Evolutionary conservation across 2,888 invertebrate species (phyloP), one percentile per base, ranked within the genome.

Genomic region (Epicampocera succincta): DNA sequence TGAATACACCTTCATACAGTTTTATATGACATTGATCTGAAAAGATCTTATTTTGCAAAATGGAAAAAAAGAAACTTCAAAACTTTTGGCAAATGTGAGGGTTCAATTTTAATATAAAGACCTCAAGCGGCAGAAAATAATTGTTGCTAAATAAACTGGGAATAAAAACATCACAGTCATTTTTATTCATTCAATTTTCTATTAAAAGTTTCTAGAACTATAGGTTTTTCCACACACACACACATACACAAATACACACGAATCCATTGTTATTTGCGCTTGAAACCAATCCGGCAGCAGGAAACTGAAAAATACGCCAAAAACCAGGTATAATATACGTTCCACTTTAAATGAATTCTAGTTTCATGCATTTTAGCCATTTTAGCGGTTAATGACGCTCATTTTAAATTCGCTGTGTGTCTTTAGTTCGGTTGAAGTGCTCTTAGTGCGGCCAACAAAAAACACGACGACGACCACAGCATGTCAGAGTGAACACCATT

Each of bases 371-470:
- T 77, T 77, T 71, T 42, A 25, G 48, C 46, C 54, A 71, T 77
- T 77, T 71, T 42, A 25, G 48, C 46, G 69, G 69, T 54, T 77
- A 63, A 48, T 48, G 56, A 66, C 66, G 71, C 56, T 71, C 63
- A 71, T 77, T 77, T 77, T 29, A 56, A 42, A 71, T 77, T 19
- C 56, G 19, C 46, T 74, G 54, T 25, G 60, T 69, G 19, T 63
- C 56, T 56, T 15, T 6, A 63, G 29, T 42, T 29, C 40, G 56
- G 56, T 44, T 74, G 15, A 72, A 72, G 60, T 21, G 52, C 52
- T 54, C 52, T 61, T 54, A n/a, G n/a, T 38, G 13, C 61, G 21
- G 40, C 29, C 66, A 75, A 6, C 19, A 50, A 33, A 11, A 13
- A 19, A 19, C 17, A 52, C 50, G 29, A 13, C 17, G 8, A 19